Percentiles rank a stretch among this genome's conserved stretches.
Conservation (phyloP, 2,888 invertebrate genomes). For the Acleris laterana region DNA sequence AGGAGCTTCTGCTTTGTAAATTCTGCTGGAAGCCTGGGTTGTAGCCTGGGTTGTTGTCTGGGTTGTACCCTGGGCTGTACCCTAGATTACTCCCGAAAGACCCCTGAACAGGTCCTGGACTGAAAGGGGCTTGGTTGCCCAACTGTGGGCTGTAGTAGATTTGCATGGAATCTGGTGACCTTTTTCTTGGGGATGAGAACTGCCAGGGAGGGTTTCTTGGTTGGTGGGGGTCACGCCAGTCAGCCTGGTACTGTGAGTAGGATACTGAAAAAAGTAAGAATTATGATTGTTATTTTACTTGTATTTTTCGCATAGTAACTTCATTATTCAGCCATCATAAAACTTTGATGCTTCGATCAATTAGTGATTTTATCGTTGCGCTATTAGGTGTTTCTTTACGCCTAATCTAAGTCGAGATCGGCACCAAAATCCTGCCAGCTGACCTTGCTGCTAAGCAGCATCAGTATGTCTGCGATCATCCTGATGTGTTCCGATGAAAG, state of each 20-base stretch:
- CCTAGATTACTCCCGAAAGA: slow-evolving; percentile 41
- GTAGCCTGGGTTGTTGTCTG: slow-evolving; percentile 33
- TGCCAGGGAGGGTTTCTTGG: slow-evolving; percentile 72
- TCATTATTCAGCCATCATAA: too few species aligned
- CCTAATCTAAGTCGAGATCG: too few species aligned
- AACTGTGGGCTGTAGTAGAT: slow-evolving; percentile 43
- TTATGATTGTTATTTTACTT: too few species aligned
- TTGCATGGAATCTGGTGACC: slow-evolving; percentile 62
- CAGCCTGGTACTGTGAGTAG: slow-evolving; percentile 60
- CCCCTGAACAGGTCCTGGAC: slow-evolving; percentile 38
- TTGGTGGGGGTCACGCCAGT: slow-evolving; percentile 61
- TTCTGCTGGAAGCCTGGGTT: slow-evolving; percentile 46
- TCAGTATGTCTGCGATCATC: too few species aligned
- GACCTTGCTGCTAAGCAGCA: too few species aligned
- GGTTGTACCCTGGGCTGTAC: slow-evolving; percentile 38
- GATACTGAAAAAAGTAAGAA: slow-evolving; percentile 57
- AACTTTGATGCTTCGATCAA: too few species aligned
- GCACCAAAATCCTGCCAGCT: too few species aligned
- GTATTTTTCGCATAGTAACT: too few species aligned
- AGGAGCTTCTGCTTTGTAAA: slow-evolving; percentile 58
- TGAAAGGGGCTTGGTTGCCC: slow-evolving; percentile 39
- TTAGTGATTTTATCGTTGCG: too few species aligned
- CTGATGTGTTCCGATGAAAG: too few species aligned
- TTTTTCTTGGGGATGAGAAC: slow-evolving; percentile 71
- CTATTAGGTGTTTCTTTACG: too few species aligned